A percentile compares a stretch with the other conserved stretches of the same genome.
Evolutionary conservation across 2,888 invertebrate genomes (phyloP).

Genomic region (Lithophane semibrunnea): DNA sequence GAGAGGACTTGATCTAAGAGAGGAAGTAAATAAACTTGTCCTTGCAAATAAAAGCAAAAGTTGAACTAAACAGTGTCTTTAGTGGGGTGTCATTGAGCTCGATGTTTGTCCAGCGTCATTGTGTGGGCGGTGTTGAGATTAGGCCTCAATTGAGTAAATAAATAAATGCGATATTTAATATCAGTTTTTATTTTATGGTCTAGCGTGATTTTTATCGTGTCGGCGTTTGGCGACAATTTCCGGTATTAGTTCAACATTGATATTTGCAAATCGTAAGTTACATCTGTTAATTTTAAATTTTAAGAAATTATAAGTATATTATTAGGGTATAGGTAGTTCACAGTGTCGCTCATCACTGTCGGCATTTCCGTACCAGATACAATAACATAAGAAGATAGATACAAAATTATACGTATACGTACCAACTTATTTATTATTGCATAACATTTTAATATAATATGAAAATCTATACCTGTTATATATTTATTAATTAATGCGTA

Average conservation of each 20-base stretch:
- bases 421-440: constrained; percentile 35
- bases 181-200: constrained; percentile 16
- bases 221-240: constrained; percentile 40
- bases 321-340: constrained; percentile 11
- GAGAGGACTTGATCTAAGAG: constrained; percentile 33
- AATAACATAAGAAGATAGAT: not conserved
- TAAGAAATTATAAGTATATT: constrained; percentile 6
- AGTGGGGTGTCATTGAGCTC: constrained; percentile 48
- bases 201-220: not conserved
- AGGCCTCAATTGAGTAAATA: constrained; percentile 11
- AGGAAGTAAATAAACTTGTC: constrained; percentile 64
- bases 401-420: not conserved
- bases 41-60: constrained; percentile 67
- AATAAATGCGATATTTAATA: constrained; percentile 20
- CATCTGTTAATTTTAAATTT: not conserved
- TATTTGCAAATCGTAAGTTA: constrained; percentile 33
- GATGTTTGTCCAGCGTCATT: constrained; percentile 27
- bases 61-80: constrained; percentile 60
- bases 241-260: constrained; percentile 40
- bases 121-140: constrained; percentile 28
- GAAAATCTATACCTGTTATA: constrained; percentile 12
- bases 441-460: constrained; percentile 34
- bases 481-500: constrained; percentile 30
- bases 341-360: constrained; percentile 7
- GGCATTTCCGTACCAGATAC: constrained; percentile 24